Percentiles rank a stretch among this genome's conserved stretches.
These are phyloP conservation scores for Notothenia coriiceps DNA, from an alignment of 2,113 vertebrate genomes.

Conservation along the genomic window DNA sequence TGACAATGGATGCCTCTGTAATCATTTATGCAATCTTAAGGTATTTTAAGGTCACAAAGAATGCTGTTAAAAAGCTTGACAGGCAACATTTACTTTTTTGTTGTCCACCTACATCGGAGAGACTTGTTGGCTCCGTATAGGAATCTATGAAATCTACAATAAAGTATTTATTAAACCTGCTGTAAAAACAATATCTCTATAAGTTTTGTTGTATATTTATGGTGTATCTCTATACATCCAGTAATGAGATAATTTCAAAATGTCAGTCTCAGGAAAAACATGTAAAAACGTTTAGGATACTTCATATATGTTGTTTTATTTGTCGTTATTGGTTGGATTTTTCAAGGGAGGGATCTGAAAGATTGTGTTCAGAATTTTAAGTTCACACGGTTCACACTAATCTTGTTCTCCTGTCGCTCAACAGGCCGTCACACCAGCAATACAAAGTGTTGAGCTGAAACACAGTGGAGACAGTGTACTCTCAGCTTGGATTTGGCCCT, in stretches of 20 bases:
- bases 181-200: neutral
- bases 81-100: neutral
- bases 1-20: constrained; percentile 70
- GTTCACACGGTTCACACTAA: neutral
- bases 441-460: neutral
- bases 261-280: neutral
- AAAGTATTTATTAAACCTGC: constrained; percentile 18
- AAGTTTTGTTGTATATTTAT: neutral
- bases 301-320: neutral
- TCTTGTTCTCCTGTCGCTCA: neutral
- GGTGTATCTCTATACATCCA: neutral
- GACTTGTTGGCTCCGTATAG: constrained; percentile 13
- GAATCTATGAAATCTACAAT: constrained; percentile 13
- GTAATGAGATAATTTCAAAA: neutral
- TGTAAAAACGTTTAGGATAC: neutral
- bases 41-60: constrained; percentile 43
- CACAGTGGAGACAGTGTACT: neutral
- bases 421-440: neutral
- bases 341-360: neutral
- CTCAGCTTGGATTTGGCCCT: neutral
- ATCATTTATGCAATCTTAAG: constrained; percentile 49
- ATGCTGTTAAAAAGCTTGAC: constrained; percentile 8
- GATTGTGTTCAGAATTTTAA: neutral
- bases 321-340: neutral
- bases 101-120: neutral